Base-by-base conservation (phyloP, 2,888 invertebrate species). In the Galeruca laticollis region DNA sequence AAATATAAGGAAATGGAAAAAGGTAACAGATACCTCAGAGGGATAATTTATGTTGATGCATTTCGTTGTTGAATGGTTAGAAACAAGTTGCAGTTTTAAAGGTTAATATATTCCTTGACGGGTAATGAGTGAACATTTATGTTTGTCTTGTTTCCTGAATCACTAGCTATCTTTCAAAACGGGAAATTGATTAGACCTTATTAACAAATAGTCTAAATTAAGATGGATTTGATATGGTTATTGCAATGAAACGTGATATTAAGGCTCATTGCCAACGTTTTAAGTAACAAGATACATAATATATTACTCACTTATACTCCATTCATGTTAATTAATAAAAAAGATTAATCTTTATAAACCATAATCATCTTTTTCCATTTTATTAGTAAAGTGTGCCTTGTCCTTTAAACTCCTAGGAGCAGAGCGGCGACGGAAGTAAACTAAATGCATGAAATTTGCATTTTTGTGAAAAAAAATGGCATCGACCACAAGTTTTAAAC, bases 1-100 rank as follows among this genome's bases (percentile, higher is more conserved):
- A 72, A 75, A 75, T 73, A 75, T 73, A 75, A 75, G 75, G 75
- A 75, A 75, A 75, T 73, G 75, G 75, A 75, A 75, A 73, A 75
- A 72, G 73, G 75, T 75, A 75, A 75, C 69, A 73, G 73, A 62
- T 72, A 73, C 66, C 68, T 54, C 40, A 26, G 68, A 66, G 68
- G 72, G 71, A 75, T 77, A 76, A 76, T 77, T 75, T 77, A 77
- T 76, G 51, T 51, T 40, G 64, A 13, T 64, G 56, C 57, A 57
- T 57, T 52, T 64, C 64, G 11, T 31, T 18, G 64, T 47, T 26
- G 21, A 56, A 64, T 64, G 40, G 52, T 56, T 37, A 54, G 57
- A 64, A 64, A 57, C 70, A 54, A 64, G 64, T 56, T 64, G 69
- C 69, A 60, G 69, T 70, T 73, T 21, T 70, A 76, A 77, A 77